A percentile compares a stretch with the other conserved stretches of the same genome.
These are phyloP conservation scores for Ctenochaetus hawaiiensis DNA, from an alignment of 2,797 vertebrate species.

Conservation along the genomic window DNA sequence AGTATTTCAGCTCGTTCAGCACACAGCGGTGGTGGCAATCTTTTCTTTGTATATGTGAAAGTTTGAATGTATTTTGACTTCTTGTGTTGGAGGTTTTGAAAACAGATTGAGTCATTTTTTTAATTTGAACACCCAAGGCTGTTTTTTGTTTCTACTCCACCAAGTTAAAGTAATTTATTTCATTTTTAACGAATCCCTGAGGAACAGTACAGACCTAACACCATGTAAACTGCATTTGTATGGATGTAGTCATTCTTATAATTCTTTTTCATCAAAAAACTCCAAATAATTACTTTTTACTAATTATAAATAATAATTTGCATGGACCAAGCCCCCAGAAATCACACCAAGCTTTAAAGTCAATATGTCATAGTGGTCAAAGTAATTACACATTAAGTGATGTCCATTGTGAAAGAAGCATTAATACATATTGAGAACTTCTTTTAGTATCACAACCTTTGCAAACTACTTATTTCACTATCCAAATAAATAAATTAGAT, in stretches of 20 bases:
- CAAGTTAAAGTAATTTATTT: not conserved
- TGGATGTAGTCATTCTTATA: slow-evolving; percentile 10
- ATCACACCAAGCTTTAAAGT: too few relatives aligned
- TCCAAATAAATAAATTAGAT: too few relatives aligned
- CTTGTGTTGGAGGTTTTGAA: not conserved
- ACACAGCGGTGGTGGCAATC: not conserved
- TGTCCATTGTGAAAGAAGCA: too few relatives aligned
- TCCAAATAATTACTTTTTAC: not conserved
- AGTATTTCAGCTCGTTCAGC: not conserved
- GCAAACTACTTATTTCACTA: too few relatives aligned
- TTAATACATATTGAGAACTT: too few relatives aligned
- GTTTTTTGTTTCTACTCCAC: not conserved
- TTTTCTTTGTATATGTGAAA: not conserved
- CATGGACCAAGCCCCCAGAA: too few relatives aligned
- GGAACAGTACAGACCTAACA: slow-evolving; percentile 2
- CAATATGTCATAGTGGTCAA: too few relatives aligned
- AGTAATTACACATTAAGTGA: too few relatives aligned
- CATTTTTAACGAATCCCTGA: slow-evolving; percentile 33
- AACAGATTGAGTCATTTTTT: slow-evolving; percentile 4
- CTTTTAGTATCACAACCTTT: too few relatives aligned
- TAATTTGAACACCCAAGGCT: slow-evolving; percentile 1
- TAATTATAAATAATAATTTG: too few relatives aligned
- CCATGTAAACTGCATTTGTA: not conserved
- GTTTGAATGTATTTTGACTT: not conserved
- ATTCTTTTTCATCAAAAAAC: slow-evolving; percentile 4